Percentiles rank a stretch among this genome's conserved stretches.
Evolutionary conservation across 2,888 invertebrate species (phyloP).

Genomic region (Tenthredo distinguenda): DNA sequence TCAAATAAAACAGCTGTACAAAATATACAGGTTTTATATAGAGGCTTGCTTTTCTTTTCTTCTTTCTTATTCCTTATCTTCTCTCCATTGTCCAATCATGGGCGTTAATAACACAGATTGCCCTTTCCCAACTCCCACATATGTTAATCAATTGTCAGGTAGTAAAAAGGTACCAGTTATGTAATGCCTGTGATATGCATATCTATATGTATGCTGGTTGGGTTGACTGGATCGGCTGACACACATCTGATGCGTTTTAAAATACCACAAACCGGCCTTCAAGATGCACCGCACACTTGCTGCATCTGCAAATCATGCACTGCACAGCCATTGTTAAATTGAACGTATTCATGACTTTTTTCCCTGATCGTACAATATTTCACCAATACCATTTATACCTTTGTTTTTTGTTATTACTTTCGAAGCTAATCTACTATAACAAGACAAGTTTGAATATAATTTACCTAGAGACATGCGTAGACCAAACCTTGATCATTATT

Average conservation of each 20-base stretch:
- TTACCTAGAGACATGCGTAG: neutral
- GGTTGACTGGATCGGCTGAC: conserved; percentile 34
- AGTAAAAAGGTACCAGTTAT: conserved; percentile 18
- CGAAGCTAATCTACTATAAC: neutral
- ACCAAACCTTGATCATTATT: neutral
- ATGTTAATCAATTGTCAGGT: conserved; percentile 1
- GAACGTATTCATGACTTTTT: neutral
- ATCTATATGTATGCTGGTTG: conserved; percentile 6
- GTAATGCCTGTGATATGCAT: conserved; percentile 1
- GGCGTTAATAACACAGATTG: neutral
- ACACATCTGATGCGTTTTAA: conserved; percentile 31
- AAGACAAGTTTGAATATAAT: neutral
- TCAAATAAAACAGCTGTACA: neutral
- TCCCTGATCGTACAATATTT: neutral
- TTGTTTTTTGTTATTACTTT: neutral
- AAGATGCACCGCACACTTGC: conserved; percentile 13
- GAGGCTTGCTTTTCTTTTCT: neutral
- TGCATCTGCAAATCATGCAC: conserved; percentile 21
- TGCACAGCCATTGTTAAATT: conserved; percentile 10
- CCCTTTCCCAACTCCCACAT: neutral
- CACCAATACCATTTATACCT: neutral
- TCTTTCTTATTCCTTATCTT: neutral
- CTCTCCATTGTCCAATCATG: neutral
- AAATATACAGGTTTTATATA: neutral
- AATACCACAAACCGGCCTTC: conserved; percentile 16